Evolutionary conservation across 2,113 vertebrate genomes (phyloP).

Genomic region (Lophotis ruficrista): DNA sequence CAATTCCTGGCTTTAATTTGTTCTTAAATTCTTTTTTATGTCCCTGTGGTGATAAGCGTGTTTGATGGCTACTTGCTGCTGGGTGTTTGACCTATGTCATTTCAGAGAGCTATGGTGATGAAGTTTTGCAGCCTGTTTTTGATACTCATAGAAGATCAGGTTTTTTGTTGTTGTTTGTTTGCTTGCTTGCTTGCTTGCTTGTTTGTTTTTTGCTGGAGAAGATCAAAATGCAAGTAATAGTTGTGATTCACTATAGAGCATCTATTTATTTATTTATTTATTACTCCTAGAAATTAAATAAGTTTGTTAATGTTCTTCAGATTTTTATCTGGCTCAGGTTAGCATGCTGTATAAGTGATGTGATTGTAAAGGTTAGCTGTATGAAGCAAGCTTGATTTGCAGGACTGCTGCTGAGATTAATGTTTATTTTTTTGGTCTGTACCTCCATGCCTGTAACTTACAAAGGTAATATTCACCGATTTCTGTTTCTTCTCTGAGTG

Average conservation of each 20-base stretch:
- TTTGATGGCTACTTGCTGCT: background rate
- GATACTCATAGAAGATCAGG: background rate
- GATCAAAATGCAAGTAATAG: background rate
- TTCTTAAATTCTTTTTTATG: background rate
- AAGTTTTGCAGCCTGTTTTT: background rate
- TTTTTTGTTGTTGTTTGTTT: no score
- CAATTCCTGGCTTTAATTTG: background rate
- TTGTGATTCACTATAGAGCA: background rate
- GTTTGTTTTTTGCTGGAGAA: background rate
- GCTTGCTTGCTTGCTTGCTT: no score
- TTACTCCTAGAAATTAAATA: background rate
- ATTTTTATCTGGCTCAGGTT: background rate
- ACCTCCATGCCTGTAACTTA: background rate
- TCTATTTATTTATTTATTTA: background rate
- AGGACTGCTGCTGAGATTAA: background rate
- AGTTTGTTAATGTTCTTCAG: background rate
- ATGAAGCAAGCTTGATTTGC: background rate
- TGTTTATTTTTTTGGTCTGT: background rate
- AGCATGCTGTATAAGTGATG: background rate
- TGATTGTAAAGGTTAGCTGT: background rate
- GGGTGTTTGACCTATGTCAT: background rate
- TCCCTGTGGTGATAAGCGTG: background rate
- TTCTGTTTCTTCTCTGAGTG: background rate
- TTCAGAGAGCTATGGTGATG: background rate
- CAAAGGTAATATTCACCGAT: background rate